Evolutionary conservation across 2,113 vertebrate species (phyloP).

Genomic region (Mesembrinibis cayennensis): DNA sequence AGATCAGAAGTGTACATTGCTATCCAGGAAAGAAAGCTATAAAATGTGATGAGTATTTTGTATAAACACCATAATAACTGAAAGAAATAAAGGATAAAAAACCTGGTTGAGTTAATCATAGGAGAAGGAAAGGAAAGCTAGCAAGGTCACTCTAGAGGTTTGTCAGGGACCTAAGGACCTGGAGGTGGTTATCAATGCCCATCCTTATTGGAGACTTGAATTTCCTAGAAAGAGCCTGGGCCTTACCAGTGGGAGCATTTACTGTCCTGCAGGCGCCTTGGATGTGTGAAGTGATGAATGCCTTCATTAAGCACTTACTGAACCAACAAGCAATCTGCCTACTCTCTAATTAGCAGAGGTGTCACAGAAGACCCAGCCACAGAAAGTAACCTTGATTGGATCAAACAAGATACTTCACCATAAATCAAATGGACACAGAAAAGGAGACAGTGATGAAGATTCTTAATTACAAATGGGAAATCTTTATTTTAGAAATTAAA

Average conservation of each 20-base stretch:
- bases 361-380: not conserved
- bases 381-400: slow-evolving; percentile 15
- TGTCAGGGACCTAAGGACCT: not conserved
- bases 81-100: not conserved
- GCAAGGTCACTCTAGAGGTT: not conserved
- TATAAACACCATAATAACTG: not conserved
- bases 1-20: not conserved
- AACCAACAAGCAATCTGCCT: slow-evolving; percentile 27
- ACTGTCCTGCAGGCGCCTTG: not conserved
- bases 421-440: not conserved
- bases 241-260: not conserved
- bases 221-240: slow-evolving; percentile 18
- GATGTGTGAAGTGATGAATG: slow-evolving; percentile 15
- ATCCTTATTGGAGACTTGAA: not conserved
- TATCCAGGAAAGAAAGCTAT: not conserved
- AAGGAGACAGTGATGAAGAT: slow-evolving; percentile 44
- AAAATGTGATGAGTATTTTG: not conserved
- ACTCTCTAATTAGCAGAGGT: slow-evolving; percentile 26
- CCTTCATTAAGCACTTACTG: slow-evolving; percentile 1
- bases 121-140: not conserved
- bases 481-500: slow-evolving; percentile 57
- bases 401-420: not conserved
- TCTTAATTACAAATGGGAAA: slow-evolving; percentile 15
- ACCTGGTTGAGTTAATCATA: not conserved
- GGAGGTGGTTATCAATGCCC: not conserved